Evolutionary conservation across 2,888 invertebrate species (phyloP), one percentile per base, ranked within the genome.

Genomic region (Metalampra italica): DNA sequence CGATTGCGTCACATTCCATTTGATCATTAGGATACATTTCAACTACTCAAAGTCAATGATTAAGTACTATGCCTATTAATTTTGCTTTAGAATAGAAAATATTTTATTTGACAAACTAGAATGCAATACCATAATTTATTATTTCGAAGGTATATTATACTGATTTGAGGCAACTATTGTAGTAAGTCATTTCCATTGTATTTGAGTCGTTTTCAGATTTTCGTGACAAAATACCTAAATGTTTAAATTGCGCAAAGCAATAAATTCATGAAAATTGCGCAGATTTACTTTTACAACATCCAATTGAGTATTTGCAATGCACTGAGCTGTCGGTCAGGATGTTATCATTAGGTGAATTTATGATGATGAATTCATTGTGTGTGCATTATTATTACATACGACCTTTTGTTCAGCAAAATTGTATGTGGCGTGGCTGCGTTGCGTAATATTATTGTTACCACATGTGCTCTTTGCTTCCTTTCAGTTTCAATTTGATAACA

Each of bases 361-460:
- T 75, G 75, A 76, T 78, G 75, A 77, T 76, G 74, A 73, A 68
- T 67, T 70, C 75, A 78, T 76, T 78, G 78, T 69, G 64, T 77
- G 77, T 70, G 64, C 63, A 22, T 22, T 2, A 22, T 70, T 71
- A 69, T 71, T 73, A 71, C 63, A 61, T 63, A 65, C 71, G 64
- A 76, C 71, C 80, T 78, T 81, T 83, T 82, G 81, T 82, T 74
- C 69, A 62, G 67, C 62, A 60, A 78, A 78, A 80, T 83, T 75
- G 74, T 76, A 22, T 22, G 22, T 22, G 22, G 22, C 22, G 22
- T 22, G 22, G 22, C 22, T 68, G 64, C 65, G 63, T 82, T 82
- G 66, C 68, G 71, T 65, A 78, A 76, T 57, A 64, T 68, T 69
- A 77, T 78, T 77, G 69, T 68, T 41, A 52, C 56, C 62, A 59